Evolutionary conservation across 2,888 invertebrate genomes (phyloP), one percentile per base, ranked within the genome.

Genomic region (Drosophila formosana): DNA sequence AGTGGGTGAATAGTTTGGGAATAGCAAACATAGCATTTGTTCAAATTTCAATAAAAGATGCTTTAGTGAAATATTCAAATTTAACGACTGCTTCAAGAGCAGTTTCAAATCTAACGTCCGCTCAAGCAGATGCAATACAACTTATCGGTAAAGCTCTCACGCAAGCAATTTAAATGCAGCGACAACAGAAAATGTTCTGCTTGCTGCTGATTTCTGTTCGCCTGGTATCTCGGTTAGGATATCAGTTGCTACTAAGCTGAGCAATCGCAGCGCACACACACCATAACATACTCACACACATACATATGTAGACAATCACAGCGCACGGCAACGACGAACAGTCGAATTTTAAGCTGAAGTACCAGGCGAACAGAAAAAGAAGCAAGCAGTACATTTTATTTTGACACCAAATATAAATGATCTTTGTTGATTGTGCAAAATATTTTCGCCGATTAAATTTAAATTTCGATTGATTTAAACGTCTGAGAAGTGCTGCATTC

Each of bases 141-240:
- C 37, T 37, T n/a, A 37, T 37, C 37, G 37, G 37, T 37, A 4
- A n/a, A 37, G n/a, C n/a, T 37, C 37, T 37, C n/a, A 37, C 11
- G n/a, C 37, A 37, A 2, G 37, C 37, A 37, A n/a, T 37, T 37
- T 4, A 4, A 37, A n/a, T 37, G n/a, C 37, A 11, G 0, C n/a
- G n/a, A 11, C 11, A 11, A n/a, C 37, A 37, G 0, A 37, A 34
- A 9, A 11, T 11, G 4, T 11, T 4, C 11, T 37, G 37, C n/a
- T 30, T 30, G 30, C n/a, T n/a, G 37, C 34, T 37, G n/a, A 37
- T 37, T 37, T 37, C 37, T 37, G 37, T 37, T 37, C n/a, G 37
- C 37, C 37, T 37, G 37, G 37, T 37, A 37, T 37, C 37, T 11
- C n/a, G 3, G n/a, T 37, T 37, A 2, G 0, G n/a, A n/a, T 37